Conservation (phyloP, 2,113 vertebrate species). For the Zapornia atra region DNA sequence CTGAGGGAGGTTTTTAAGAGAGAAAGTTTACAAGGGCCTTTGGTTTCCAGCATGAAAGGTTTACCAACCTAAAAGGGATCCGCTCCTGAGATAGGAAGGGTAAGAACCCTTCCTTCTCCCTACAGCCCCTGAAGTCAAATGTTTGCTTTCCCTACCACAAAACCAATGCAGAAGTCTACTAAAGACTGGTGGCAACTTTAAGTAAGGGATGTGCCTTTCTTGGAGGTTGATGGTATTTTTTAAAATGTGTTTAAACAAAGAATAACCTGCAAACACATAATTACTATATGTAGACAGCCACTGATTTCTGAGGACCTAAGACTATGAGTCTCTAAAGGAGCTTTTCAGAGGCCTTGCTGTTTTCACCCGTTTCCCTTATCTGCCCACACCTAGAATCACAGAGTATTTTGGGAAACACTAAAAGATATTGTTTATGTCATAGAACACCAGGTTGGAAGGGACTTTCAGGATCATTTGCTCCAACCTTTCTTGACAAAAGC, state of each 20-base stretch:
- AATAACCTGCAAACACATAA: not conserved
- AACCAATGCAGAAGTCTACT: not conserved
- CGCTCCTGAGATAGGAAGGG: not conserved
- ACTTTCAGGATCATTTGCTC: too few relatives aligned
- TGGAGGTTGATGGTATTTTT: not conserved
- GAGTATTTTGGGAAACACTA: not conserved
- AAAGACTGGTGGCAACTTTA: not conserved
- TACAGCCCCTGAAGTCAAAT: not conserved
- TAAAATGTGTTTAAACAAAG: not conserved
- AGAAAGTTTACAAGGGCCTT: not conserved
- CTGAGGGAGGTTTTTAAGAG: not conserved
- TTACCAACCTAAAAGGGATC: not conserved
- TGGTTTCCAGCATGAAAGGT: not conserved
- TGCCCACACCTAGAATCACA: not conserved
- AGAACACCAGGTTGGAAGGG: too few relatives aligned
- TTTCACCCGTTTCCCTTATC: not conserved
- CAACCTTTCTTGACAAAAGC: too few relatives aligned
- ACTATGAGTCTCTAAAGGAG: not conserved
- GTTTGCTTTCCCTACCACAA: not conserved
- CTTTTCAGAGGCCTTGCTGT: not conserved
- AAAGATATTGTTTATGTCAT: not conserved
- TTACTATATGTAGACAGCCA: not conserved
- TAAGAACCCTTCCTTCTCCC: not conserved
- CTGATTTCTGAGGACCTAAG: not conserved
- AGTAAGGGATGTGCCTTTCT: not conserved